These are phyloP conservation scores for Excalfactoria chinensis DNA, from an alignment of 2,113 vertebrate genomes.

Conservation along the genomic window DNA sequence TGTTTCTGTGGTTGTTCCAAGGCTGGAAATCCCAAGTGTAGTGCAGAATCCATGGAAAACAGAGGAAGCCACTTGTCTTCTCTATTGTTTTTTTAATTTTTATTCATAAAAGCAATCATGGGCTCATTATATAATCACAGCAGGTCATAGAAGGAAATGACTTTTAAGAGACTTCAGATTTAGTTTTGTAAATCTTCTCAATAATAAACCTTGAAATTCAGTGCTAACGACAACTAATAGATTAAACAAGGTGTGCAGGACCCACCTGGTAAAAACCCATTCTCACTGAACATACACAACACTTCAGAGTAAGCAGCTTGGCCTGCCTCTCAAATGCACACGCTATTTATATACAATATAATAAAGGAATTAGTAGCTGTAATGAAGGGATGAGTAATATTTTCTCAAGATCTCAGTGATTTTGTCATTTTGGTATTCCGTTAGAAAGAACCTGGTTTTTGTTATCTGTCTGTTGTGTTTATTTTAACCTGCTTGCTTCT, in stretches of 20 bases:
- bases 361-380: not conserved
- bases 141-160: not conserved
- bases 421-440: not conserved
- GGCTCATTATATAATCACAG: not conserved
- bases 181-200: not conserved
- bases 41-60: not conserved
- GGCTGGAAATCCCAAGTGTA: not conserved
- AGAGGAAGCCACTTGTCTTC: not conserved
- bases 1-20: not conserved
- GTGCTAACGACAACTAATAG: not conserved
- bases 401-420: not conserved
- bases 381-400: not conserved
- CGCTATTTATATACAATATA: not conserved
- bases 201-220: not conserved
- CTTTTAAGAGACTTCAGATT: not conserved
- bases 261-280: not conserved
- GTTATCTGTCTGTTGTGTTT: not conserved
- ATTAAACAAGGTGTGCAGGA: not conserved
- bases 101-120: conserved; percentile 8
- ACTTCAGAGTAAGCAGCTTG: not conserved
- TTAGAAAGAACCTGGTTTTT: not conserved
- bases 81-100: conserved; percentile 2
- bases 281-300: not conserved
- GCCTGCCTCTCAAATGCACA: not conserved
- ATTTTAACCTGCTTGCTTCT: not conserved